Base-by-base conservation (phyloP, 1,140 invertebrate genomes). In the Penaeus indicus region DNA sequence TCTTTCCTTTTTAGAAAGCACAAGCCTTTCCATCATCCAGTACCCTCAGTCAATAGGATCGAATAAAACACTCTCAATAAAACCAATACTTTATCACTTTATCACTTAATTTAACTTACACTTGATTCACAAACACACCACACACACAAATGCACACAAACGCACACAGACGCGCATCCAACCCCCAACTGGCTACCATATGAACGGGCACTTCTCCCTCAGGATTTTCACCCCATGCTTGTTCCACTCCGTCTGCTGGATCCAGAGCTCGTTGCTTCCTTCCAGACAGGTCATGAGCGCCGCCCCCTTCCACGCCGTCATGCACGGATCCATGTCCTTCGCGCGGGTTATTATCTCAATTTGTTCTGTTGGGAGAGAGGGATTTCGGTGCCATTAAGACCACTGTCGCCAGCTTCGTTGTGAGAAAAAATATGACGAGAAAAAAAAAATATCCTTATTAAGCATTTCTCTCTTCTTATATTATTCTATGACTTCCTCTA, bases 251-350 rank as follows among this genome's bases (percentile, higher is more conserved):
- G 94, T 93, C 69, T 95, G 94, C 84, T 94, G 94, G 78, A 99
- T 98, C 97, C 98, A 99, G 1, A 99, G 93, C 93, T 99, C 98
- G 90, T 97, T 96, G 0, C 97, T 96, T 1, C 97, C 97, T 93
- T 99, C 98, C 72, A 97, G 92, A 93, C 97, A 97, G 4, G 97
- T 97, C 94, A 99, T 95, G 22, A 99, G 96, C 5, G 97, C 96
- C 5, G 97, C 98, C 18, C 98, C 98, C 93, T 98, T 99, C 98
- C 98, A 99, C 0, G 96, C 94, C 0, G 96, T 96, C 93, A 97
- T 96, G 32, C 96, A 95, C 2, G 97, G 96, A 93, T 98, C 97
- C 94, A 98, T 96, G 91, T 98, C 97, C 93, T 98, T 97, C 0
- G 96, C 96, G 86, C 95, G 94, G 0, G 95, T 96, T 84, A 97